Evolutionary conservation across 2,888 invertebrate species (phyloP).

Genomic region (Didymodactylos carnosus): DNA sequence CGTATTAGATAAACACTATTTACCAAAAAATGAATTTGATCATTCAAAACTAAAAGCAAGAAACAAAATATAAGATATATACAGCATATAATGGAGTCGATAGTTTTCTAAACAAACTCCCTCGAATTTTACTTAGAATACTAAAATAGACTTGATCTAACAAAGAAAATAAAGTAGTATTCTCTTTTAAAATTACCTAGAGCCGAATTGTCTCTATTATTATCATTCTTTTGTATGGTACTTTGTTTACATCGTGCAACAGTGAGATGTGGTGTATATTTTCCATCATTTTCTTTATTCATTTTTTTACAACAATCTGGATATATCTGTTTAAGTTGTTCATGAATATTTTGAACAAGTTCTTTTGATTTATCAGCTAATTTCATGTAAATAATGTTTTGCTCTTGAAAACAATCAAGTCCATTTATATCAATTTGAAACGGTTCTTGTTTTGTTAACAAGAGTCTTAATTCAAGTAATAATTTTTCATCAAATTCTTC

Average conservation of each 20-base stretch:
- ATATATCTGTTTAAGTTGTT: background rate
- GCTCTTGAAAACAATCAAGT: background rate
- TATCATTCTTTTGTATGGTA: no score
- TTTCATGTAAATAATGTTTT: slow-evolving; percentile 2
- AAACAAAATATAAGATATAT: no score
- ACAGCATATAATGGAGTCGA: background rate
- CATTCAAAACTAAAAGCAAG: background rate
- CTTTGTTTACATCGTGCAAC: background rate
- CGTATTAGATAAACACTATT: slow-evolving; percentile 2
- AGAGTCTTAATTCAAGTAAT: background rate
- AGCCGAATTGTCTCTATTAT: background rate
- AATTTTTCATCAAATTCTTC: background rate
- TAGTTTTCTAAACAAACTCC: background rate
- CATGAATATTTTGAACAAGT: background rate
- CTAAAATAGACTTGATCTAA: background rate
- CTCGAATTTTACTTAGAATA: background rate
- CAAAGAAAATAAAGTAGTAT: background rate
- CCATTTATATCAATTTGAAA: slow-evolving; percentile 1
- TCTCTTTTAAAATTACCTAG: background rate
- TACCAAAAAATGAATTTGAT: background rate
- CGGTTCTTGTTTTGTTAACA: background rate
- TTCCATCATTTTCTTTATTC: background rate
- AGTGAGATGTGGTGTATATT: background rate
- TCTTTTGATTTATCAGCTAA: background rate
- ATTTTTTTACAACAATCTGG: background rate